Percentiles rank a stretch among this genome's conserved stretches.
Conservation (phyloP, 2,888 invertebrate species). For the Paralinhomoeus sp. region DNA sequence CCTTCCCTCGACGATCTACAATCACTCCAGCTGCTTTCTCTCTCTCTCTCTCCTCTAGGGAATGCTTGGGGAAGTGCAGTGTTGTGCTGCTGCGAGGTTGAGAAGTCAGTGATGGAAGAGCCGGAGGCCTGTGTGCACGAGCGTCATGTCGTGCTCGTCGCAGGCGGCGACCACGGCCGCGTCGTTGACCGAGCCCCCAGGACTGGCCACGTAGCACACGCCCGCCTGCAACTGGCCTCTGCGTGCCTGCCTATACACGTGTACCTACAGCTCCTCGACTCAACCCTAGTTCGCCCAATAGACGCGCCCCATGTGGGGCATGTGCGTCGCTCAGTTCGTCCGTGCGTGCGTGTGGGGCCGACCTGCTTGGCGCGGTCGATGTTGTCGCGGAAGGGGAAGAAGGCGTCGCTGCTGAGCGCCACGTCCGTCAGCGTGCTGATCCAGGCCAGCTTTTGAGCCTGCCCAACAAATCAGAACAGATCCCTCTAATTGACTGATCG, state of each 20-base stretch:
- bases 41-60: too few relatives aligned
- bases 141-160: slow-evolving; percentile 60
- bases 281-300: too few relatives aligned
- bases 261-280: too few relatives aligned
- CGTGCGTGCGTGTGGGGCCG: too few relatives aligned
- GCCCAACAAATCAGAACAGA: neutral
- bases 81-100: too few relatives aligned
- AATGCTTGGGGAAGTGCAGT: too few relatives aligned
- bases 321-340: too few relatives aligned
- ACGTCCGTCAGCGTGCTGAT: slow-evolving; percentile 39
- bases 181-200: slow-evolving; percentile 81
- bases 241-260: too few relatives aligned
- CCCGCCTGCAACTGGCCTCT: slow-evolving; percentile 62
- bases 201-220: slow-evolving; percentile 72
- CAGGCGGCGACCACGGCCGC: slow-evolving; percentile 65
- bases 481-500: neutral
- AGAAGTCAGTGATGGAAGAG: slow-evolving; percentile 88
- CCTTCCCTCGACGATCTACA: too few relatives aligned
- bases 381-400: slow-evolving; percentile 94
- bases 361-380: too few relatives aligned
- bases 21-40: too few relatives aligned
- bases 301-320: too few relatives aligned
- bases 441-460: slow-evolving; percentile 26
- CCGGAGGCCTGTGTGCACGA: slow-evolving; percentile 67
- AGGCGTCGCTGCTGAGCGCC: slow-evolving; percentile 79